phyloP scores from a whole-genome alignment of 2,888 invertebrate species.

The Lysandra coridon region DNA sequence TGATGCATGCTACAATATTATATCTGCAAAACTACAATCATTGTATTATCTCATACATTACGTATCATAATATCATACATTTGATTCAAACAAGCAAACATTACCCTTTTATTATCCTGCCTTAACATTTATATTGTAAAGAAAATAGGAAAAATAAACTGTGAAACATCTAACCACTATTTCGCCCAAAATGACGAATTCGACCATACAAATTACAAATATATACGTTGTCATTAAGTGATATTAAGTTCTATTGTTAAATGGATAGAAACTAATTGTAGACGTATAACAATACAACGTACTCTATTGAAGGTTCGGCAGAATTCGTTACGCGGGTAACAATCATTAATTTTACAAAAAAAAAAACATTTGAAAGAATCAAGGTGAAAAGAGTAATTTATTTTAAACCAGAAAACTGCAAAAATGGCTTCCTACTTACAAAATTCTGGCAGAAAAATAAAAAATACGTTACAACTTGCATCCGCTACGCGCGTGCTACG shows the following conservation, averaged over 20 bases:
- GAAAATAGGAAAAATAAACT: not conserved
- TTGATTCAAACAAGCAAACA: no score
- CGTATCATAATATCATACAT: no score
- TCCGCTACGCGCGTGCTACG: not conserved
- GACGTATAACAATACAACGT: not conserved
- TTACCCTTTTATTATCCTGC: not conserved
- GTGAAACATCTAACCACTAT: not conserved
- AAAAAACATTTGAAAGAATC: not conserved
- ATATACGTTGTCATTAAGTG: conserved; percentile 6
- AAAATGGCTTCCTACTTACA: not conserved
- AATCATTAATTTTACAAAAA: not conserved
- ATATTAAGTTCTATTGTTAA: conserved; percentile 13
- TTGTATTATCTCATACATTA: no score
- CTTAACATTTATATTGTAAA: not conserved
- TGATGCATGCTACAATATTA: no score
- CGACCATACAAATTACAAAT: not conserved
- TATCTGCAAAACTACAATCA: no score
- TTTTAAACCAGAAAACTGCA: not conserved
- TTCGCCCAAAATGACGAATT: not conserved
- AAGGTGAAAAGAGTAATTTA: not conserved
- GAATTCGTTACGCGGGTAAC: not conserved
- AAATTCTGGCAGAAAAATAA: not conserved
- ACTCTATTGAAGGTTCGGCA: not conserved
- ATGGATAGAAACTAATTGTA: conserved; percentile 10
- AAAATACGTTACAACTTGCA: not conserved